Base-by-base conservation (phyloP, 1,140 invertebrate genomes). In the Drosophila grimshawi region DNA sequence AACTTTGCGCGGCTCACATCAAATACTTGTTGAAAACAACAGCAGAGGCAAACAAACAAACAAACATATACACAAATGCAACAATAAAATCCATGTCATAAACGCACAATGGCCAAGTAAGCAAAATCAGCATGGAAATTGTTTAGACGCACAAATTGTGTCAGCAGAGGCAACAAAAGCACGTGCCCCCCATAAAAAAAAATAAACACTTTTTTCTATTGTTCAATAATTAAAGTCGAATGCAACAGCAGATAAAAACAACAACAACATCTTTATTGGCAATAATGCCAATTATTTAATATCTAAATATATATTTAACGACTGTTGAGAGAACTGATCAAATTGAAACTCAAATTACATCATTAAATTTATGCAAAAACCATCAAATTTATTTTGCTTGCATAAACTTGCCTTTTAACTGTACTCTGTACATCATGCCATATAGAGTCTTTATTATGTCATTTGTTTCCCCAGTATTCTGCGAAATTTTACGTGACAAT, bases 91-190 rank as follows among this genome's bases (percentile, higher is more conserved):
- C 76, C 76, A 37, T 57, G 61, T 52, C 57, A 76, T 69, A 57
- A 77, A 76, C 64, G 55, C 74, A 76, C 74, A 76, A 76, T 77
- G 39, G 63, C 43, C 39, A 77, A 69, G 48, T 29, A 43, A 43
- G 39, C 39, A 43, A n/a, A 32, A 65, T 10, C 39, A 48, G 53
- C 57, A 63, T 80, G 77, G 48, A 62, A 69, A 67, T 76, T 63
- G 59, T 62, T 79, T 80, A 80, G 52, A 57, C 52, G 49, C 79
- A 68, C 46, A 64, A 80, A 80, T 80, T 55, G 78, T 80, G 78
- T 80, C 78, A 76, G 79, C 78, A 43, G 10, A 8, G 33, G 46
- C 62, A 67, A 64, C 49, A 70, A 64, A 80, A 62, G 29, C 78
- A 70, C 49, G 71, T 75, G 71, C 60, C 64, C 11, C 19, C 64